Evolutionary conservation across 2,113 vertebrate species (phyloP), one percentile per base, ranked within the genome.

Genomic region (Tragelaphus strepsiceros): DNA sequence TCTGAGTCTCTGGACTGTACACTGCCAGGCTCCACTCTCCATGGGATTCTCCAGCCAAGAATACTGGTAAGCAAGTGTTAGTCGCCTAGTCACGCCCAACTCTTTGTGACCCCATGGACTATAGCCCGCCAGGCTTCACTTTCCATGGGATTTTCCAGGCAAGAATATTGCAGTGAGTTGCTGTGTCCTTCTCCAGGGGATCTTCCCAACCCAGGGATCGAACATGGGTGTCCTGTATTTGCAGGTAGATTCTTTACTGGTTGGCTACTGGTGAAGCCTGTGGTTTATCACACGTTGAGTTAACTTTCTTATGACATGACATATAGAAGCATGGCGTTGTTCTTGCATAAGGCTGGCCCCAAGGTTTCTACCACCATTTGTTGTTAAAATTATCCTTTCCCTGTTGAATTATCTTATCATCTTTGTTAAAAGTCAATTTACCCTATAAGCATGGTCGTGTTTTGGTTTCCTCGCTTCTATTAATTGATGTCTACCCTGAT

Each of bases 71-170:
- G 14, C 16, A 62, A 62, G 13, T 7, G 28, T 62, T 32, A 7
- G 28, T 16, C 6, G 7, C 14, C 14, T 1, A 15, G 28, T 7
- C 13, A 1, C 3, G 61, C 61, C 61, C 1, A 28, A 62, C 28
- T 64, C 30, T 62, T 16, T 64, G 30, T 32, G 61, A 8, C 30
- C 3, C 0, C 30, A 1, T 8, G 7, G 62, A 32, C 62, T 32
- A 0, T 32, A 64, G 9, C 2, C n/a, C 0, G 0, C n/a, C 64
- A 35, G 8, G 17, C 64, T 67, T 0, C 9, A 3, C 64, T 71
- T 19, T 22, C 17, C 19, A 6, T 0, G n/a, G 10, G n/a, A 12
- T 2, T 71, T 11, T 39, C 67, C 67, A 71, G 67, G 4, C 67
- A 39, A 39, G 9, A 71, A 1, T 12, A 39, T 19, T 39, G 5